Evolutionary conservation across 2,113 vertebrate genomes (phyloP).

Genomic region (Anseranas semipalmata): DNA sequence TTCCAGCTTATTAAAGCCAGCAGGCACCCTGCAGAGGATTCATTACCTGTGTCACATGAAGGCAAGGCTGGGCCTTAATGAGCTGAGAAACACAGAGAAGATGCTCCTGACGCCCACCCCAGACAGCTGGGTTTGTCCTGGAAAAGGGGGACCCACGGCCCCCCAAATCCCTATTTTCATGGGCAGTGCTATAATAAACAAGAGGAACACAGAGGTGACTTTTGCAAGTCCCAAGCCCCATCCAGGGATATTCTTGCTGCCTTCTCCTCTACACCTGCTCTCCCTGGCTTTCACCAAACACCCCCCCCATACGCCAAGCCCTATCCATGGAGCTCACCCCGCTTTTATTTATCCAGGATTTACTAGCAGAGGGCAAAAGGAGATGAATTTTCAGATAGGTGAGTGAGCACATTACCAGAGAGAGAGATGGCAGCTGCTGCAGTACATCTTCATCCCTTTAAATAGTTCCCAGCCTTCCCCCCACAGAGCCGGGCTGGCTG

Average conservation of each 20-base stretch:
- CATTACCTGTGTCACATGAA: constrained; percentile 72
- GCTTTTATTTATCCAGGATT: constrained; percentile 3
- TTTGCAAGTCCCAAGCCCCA: not conserved
- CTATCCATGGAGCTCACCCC: not conserved
- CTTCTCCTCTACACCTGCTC: not conserved
- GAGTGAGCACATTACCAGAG: not conserved
- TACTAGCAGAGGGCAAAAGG: constrained; percentile 35
- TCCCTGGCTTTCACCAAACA: not conserved
- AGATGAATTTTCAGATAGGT: constrained; percentile 29
- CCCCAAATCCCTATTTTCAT: not conserved
- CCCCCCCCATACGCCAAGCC: not conserved
- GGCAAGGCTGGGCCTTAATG: constrained; percentile 60
- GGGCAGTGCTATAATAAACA: not conserved
- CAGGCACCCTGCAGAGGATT: constrained; percentile 69
- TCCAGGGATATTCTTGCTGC: not conserved
- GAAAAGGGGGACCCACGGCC: not conserved
- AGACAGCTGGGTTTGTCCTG: not conserved
- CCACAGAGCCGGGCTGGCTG: constrained; percentile 25
- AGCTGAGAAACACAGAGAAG: not conserved
- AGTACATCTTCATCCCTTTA: constrained; percentile 60
- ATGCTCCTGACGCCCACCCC: not conserved
- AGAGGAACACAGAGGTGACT: accelerated
- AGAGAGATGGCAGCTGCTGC: constrained; percentile 33
- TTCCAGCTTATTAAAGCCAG: constrained; percentile 74
- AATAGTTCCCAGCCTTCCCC: constrained; percentile 32